A percentile compares a stretch with the other conserved stretches of the same genome.
Conservation (phyloP, 2,888 invertebrate species). For the Miltochrista miniata region DNA sequence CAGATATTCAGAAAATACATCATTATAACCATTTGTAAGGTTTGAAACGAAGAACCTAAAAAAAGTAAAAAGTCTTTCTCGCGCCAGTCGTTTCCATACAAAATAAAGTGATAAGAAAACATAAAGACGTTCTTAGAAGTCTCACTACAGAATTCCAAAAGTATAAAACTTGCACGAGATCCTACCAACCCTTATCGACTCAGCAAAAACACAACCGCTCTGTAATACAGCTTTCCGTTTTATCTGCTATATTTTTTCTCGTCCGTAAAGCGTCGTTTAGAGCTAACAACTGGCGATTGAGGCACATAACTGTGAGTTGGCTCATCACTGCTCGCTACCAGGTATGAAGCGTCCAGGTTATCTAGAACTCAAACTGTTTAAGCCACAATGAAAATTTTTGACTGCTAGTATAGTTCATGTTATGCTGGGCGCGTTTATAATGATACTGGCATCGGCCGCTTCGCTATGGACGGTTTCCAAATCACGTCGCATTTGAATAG, state of each 20-base stretch:
- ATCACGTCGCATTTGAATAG: slow-evolving; percentile 75
- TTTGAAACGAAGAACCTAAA: too few relatives aligned
- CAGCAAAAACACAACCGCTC: slow-evolving; percentile 36
- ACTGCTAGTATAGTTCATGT: slow-evolving; percentile 44
- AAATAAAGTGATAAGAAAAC: too few relatives aligned
- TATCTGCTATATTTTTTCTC: slow-evolving; percentile 55
- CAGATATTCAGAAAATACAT: too few relatives aligned
- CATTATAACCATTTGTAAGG: too few relatives aligned
- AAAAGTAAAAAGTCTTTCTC: too few relatives aligned
- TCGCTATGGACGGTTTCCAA: slow-evolving; percentile 70
- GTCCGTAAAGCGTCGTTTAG: slow-evolving; percentile 58
- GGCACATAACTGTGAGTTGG: slow-evolving; percentile 66
- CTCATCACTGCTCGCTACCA: slow-evolving; percentile 67
- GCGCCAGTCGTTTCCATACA: too few relatives aligned
- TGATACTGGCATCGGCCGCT: slow-evolving; percentile 53
- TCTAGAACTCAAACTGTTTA: slow-evolving; percentile 41
- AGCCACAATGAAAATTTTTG: slow-evolving; percentile 30
- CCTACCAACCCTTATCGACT: slow-evolving; percentile 32
- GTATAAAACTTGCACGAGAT: slow-evolving; percentile 8
- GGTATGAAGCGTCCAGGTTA: slow-evolving; percentile 59
- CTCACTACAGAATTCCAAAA: neutral
- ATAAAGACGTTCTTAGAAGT: neutral
- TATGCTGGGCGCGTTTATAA: slow-evolving; percentile 51
- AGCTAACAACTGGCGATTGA: slow-evolving; percentile 69
- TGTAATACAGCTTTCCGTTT: slow-evolving; percentile 44